phyloP scores from a whole-genome alignment of 64 coral and sea anemone species.

The Montipora cactus region DNA sequence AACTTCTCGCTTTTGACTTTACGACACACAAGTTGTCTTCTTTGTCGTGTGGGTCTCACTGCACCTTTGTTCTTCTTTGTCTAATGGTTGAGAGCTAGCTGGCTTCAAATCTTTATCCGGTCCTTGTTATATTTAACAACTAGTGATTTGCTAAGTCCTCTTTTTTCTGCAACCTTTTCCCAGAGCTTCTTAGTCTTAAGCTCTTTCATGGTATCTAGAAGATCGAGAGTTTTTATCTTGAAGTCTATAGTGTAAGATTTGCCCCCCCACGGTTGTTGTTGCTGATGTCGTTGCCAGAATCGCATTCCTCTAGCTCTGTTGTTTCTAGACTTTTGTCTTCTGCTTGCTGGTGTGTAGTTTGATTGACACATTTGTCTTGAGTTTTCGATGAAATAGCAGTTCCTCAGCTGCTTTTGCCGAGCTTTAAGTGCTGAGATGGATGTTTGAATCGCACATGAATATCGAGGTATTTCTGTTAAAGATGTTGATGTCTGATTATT shows the following conservation, averaged over 20 bases:
- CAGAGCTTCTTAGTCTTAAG: slow-evolving; percentile 68
- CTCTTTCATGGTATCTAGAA: slow-evolving; percentile 80
- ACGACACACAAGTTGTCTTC: background rate
- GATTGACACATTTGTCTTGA: slow-evolving; percentile 49
- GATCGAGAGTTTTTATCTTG: slow-evolving; percentile 79
- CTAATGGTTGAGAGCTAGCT: slow-evolving; percentile 73
- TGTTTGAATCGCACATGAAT: slow-evolving; percentile 70
- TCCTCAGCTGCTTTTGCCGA: slow-evolving; percentile 37
- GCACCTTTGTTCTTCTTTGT: slow-evolving; percentile 73
- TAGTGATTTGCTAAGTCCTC: slow-evolving; percentile 69
- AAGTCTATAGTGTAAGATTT: slow-evolving; percentile 69
- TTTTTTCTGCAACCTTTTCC: slow-evolving; percentile 77
- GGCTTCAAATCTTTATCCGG: slow-evolving; percentile 42
- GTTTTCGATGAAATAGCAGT: slow-evolving; percentile 40
- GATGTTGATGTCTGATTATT: background rate
- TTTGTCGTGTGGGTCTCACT: slow-evolving; percentile 61
- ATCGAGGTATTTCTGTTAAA: slow-evolving; percentile 64
- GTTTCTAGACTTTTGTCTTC: slow-evolving; percentile 58
- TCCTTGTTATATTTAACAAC: slow-evolving; percentile 77
- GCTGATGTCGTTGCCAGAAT: slow-evolving; percentile 56
- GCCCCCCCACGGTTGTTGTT: slow-evolving; percentile 64
- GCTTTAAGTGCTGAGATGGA: slow-evolving; percentile 71
- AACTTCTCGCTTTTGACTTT: slow-evolving; percentile 22
- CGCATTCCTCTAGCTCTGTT: slow-evolving; percentile 65
- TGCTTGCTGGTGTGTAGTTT: slow-evolving; percentile 65